Evolutionary conservation across 1,140 invertebrate species (phyloP).

Genomic region (Micrasema longulum): DNA sequence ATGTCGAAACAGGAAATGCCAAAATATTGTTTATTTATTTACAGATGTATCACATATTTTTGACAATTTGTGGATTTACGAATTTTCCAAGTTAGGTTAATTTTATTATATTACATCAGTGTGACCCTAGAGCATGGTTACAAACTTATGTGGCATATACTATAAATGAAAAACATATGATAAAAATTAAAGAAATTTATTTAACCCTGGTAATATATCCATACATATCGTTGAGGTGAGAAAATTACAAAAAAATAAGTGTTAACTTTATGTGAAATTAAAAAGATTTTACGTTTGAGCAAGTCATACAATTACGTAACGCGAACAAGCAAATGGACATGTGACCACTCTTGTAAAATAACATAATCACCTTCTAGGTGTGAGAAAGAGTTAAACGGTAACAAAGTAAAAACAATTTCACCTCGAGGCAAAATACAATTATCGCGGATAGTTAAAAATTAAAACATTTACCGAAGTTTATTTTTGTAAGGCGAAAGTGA

Average conservation of each 20-base stretch:
- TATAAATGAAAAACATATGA: constrained; percentile 32
- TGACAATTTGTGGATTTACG: no score
- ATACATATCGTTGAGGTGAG: constrained; percentile 48
- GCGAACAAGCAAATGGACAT: constrained; percentile 41
- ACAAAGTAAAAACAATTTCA: constrained; percentile 42
- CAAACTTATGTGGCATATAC: no score
- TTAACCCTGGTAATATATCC: constrained; percentile 51
- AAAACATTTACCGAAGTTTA: constrained; percentile 43
- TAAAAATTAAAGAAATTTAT: constrained; percentile 49
- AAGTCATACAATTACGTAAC: constrained; percentile 39
- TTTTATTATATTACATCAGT: no score
- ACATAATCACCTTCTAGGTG: constrained; percentile 36
- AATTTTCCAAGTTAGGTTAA: no score
- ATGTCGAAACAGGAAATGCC: no score
- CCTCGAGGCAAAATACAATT: constrained; percentile 34
- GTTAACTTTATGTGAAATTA: constrained; percentile 37
- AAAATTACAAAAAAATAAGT: constrained; percentile 42
- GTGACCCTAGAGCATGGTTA: no score
- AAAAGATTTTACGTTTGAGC: constrained; percentile 37
- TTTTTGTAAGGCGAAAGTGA: constrained; percentile 47
- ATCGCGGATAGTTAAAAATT: constrained; percentile 41
- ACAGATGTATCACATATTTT: no score
- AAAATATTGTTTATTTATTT: no score
- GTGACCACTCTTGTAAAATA: constrained; percentile 38
- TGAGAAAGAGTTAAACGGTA: constrained; percentile 20